Conservation (phyloP, 2,797 vertebrate genomes). For the Falco rusticolus region DNA sequence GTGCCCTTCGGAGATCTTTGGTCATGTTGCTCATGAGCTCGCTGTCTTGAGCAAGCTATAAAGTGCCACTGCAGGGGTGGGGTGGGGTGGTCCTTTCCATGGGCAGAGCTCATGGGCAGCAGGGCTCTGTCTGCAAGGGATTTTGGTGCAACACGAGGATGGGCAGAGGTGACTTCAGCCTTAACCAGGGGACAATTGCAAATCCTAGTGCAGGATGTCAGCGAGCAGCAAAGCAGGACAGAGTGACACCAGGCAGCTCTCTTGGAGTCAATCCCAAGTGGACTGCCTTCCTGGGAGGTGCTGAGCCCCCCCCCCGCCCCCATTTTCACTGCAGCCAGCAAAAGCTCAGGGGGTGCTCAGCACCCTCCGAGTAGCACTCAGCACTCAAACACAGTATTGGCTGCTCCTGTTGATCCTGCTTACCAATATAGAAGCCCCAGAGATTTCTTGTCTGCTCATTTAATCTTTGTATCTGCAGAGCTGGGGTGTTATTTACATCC, state of each 20-base stretch:
- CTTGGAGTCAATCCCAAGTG: not conserved
- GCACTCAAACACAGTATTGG: rapidly evolving
- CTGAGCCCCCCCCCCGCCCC: not conserved
- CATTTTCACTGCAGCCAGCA: not conserved
- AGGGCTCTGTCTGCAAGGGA: not conserved
- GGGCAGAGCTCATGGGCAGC: not conserved
- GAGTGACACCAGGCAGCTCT: not conserved
- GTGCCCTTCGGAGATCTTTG: not conserved
- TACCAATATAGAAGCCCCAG: not conserved
- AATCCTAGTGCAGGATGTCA: not conserved
- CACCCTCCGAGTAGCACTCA: not conserved
- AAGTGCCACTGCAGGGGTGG: conserved; percentile 28
- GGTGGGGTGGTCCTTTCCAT: not conserved
- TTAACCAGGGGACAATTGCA: not conserved
- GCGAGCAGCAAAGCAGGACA: not conserved
- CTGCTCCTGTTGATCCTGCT: not conserved
- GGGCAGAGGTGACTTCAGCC: not conserved
- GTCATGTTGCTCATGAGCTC: not conserved
- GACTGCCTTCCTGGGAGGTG: not conserved
- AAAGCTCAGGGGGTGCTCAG: not conserved
- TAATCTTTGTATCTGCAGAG: conserved; percentile 43
- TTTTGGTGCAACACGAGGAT: not conserved
- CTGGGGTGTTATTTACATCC: conserved; percentile 60
- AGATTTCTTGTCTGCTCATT: conserved; percentile 46
- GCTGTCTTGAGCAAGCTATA: not conserved